Evolutionary conservation across 2,113 vertebrate genomes (phyloP).

Genomic region (Protobothrops flavoviridis): DNA sequence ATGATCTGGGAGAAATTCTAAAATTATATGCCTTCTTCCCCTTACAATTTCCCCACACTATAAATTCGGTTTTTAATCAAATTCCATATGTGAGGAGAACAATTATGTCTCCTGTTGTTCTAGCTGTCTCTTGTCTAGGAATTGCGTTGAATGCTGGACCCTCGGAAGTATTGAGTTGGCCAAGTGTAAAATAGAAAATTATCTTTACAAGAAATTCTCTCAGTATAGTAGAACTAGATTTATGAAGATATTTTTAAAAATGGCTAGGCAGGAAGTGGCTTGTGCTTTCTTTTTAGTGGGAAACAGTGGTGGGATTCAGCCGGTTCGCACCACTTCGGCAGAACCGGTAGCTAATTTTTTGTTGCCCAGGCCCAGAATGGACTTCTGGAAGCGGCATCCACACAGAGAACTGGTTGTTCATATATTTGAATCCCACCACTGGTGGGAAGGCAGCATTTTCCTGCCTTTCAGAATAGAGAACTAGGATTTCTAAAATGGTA

Average conservation of each 20-base stretch:
- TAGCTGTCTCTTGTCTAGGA: neutral
- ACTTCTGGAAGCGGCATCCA: no score
- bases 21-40: neutral
- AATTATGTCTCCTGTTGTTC: neutral
- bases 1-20: neutral
- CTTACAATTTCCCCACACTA: neutral
- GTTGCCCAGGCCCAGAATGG: no score
- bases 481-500: neutral
- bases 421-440: no score
- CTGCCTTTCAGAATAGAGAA: neutral
- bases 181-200: neutral
- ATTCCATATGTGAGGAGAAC: neutral
- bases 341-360: no score
- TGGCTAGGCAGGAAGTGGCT: neutral
- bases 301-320: no score
- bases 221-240: neutral
- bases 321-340: no score
- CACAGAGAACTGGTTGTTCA: no score
- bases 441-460: neutral
- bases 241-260: neutral
- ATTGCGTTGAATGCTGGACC: neutral
- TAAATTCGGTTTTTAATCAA: neutral
- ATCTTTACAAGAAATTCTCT: neutral
- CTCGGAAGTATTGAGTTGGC: neutral
- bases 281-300: neutral